Conservation (phyloP, 2,113 vertebrate genomes). For the Silurus meridionalis region DNA sequence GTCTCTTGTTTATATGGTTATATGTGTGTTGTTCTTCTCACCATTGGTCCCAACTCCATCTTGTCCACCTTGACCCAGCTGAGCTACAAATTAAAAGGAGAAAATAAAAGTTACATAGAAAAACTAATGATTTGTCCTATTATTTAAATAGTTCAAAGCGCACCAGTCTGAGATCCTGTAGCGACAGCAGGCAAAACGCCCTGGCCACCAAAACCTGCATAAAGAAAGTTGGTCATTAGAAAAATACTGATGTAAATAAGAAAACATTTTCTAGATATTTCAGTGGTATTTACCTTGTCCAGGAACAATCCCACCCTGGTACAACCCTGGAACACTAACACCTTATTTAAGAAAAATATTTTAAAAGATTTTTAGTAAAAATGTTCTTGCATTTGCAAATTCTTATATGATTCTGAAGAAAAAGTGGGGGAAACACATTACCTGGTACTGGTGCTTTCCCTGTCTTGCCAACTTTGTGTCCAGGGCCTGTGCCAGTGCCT, state of each 20-base stretch:
- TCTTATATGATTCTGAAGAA: not conserved
- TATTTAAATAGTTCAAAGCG: constrained; percentile 18
- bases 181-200: constrained; percentile 56
- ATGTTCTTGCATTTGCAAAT: not conserved
- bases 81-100: constrained; percentile 23
- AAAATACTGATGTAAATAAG: not conserved
- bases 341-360: constrained; percentile 39
- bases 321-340: constrained; percentile 56
- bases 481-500: constrained; percentile 34
- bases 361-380: not conserved
- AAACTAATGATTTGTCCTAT: not conserved
- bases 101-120: not conserved
- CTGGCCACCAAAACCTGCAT: constrained; percentile 53
- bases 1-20: not conserved
- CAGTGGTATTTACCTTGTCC: constrained; percentile 48
- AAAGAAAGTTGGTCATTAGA: not conserved
- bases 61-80: constrained; percentile 56
- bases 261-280: not conserved
- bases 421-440: constrained; percentile 29
- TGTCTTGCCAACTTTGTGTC: constrained; percentile 46
- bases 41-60: constrained; percentile 52
- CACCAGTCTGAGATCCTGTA: constrained; percentile 55
- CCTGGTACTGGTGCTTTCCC: constrained; percentile 59
- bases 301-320: constrained; percentile 59
- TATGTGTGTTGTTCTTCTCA: constrained; percentile 28